A percentile compares a stretch with the other conserved stretches of the same genome.
Conservation (phyloP, 2,113 vertebrate genomes). For the Agelaius tricolor region DNA sequence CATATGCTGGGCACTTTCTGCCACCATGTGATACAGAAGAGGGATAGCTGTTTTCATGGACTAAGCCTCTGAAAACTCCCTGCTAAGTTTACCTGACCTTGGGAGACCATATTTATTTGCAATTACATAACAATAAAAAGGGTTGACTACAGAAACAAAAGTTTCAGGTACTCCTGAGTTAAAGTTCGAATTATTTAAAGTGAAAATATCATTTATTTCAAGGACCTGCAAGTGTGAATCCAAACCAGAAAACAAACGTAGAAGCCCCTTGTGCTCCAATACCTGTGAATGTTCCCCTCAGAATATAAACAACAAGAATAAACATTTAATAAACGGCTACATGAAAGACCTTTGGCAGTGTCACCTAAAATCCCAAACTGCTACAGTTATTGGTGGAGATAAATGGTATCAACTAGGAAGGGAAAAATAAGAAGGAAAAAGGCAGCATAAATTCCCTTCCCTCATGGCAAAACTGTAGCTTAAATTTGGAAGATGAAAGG, state of each 20-base stretch:
- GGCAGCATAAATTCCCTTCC: neutral
- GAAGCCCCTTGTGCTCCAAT: neutral
- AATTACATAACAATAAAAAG: neutral
- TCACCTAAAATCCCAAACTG: neutral
- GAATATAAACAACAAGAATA: fast-evolving
- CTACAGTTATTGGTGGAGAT: neutral
- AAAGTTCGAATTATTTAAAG: neutral
- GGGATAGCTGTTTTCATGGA: neutral
- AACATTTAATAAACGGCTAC: neutral
- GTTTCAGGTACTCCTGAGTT: neutral
- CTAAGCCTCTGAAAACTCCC: neutral
- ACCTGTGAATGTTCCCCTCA: neutral
- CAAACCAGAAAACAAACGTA: neutral
- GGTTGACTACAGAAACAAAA: neutral
- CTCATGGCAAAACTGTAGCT: neutral
- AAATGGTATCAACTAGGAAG: neutral
- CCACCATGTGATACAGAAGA: conserved; percentile 53
- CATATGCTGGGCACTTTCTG: neutral
- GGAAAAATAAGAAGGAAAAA: neutral
- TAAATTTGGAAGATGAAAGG: neutral
- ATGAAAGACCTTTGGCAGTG: neutral
- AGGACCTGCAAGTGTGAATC: neutral
- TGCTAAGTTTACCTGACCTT: neutral
- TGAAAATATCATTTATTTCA: neutral
- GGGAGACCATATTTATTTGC: neutral